Evolutionary conservation across 2,888 invertebrate species (phyloP), one percentile per base, ranked within the genome.

Genomic region (Ormia ochracea): DNA sequence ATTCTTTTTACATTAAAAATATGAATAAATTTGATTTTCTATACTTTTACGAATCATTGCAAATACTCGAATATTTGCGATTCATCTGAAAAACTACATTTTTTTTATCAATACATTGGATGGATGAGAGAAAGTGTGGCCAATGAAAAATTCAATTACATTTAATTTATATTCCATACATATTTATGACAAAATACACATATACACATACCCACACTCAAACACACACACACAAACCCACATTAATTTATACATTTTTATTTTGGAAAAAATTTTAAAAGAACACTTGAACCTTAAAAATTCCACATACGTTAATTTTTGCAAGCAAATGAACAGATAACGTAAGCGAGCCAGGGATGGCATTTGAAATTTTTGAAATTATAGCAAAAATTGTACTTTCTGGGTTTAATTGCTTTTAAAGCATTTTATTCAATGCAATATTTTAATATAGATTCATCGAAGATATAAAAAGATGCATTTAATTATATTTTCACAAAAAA

Each of bases 131-230:
- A 38, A 31, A 10, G 50, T 63, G n/a, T 14, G 69, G 50, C 74
- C 69, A 79, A 74, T 79, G 36, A 79, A 69, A n/a, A 65, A 65
- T 74, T 63, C 73, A 78, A 74, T 78, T 74, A 74, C 63, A 36
- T 52, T 74, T 52, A 78, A 69, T 74, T 74, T 79, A 74, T 69
- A 45, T 31, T 31, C 9, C 19, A 61, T 59, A 23, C 54, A n/a
- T n/a, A n/a, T 28, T 65, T 41, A 26, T 33, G 48, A 52, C 59
- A 66, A 28, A 4, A 28, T 6, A 28, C 28, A 28, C 28, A 28
- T 28, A 6, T 59, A 70, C n/a, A 6, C 52, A 19, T 4, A 38
- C 38, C n/a, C n/a, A 54, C 10, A 33, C 9, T 41, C 5, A 2
- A 17, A 41, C 19, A 41, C 17, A 33, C 5, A 12, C 1, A 41